Percentiles rank a stretch among this genome's conserved stretches.
These are phyloP conservation scores for Micronisus gabar DNA, from an alignment of 2,113 vertebrate species.

Conservation along the genomic window DNA sequence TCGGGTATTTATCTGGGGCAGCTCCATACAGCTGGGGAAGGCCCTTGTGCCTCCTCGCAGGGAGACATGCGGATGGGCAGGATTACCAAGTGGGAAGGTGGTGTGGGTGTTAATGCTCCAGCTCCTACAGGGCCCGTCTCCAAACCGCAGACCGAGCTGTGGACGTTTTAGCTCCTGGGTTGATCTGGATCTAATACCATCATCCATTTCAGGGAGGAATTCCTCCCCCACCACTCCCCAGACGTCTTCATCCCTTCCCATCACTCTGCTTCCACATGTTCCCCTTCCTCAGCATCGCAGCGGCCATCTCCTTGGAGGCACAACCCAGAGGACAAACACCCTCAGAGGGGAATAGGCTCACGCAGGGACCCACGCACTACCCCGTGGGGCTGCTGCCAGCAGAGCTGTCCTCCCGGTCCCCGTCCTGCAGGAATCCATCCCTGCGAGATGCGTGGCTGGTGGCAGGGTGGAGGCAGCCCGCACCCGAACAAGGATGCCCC, in stretches of 20 bases:
- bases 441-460: accelerated
- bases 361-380: accelerated
- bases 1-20: slow-evolving; percentile 60
- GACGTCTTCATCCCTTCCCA: not conserved
- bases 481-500: accelerated
- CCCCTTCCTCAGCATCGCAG: not conserved
- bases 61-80: not conserved
- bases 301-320: not conserved
- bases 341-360: not conserved
- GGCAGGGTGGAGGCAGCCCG: not conserved
- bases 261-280: not conserved
- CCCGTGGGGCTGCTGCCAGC: not conserved
- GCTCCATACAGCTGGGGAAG: slow-evolving; percentile 52
- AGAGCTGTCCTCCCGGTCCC: not conserved
- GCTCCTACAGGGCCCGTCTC: not conserved
- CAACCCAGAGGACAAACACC: not conserved
- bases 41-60: not conserved
- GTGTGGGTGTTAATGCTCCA: slow-evolving; percentile 19
- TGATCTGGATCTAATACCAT: slow-evolving; percentile 33
- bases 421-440: not conserved
- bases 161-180: slow-evolving; percentile 1
- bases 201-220: not conserved
- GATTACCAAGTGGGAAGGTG: not conserved
- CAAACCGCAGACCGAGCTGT: slow-evolving; percentile 25
- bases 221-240: not conserved